These are phyloP conservation scores for Megamerina dolium DNA, from an alignment of 2,888 invertebrate species.

Conservation along the genomic window DNA sequence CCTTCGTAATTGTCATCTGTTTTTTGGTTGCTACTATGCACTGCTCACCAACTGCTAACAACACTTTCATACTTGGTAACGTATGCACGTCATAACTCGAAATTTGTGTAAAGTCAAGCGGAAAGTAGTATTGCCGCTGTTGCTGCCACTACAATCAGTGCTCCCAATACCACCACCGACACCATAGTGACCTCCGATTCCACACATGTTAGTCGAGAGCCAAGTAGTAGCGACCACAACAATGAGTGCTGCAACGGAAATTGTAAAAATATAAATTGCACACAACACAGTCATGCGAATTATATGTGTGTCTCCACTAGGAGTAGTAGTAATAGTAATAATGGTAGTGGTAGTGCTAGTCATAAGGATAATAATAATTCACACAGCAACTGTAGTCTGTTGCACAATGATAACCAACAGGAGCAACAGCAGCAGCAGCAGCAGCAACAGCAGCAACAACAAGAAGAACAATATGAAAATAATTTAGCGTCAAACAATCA, in stretches of 20 bases:
- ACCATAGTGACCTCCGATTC: no score
- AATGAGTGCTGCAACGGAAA: constrained; percentile 28
- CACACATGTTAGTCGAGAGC: constrained; percentile 7
- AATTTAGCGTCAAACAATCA: constrained; percentile 34
- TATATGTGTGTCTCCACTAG: constrained; percentile 1
- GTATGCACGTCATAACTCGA: neutral
- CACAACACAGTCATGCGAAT: constrained; percentile 24
- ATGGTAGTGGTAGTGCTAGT: constrained; percentile 10
- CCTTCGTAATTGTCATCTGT: no score
- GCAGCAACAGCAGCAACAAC: constrained; percentile 8
- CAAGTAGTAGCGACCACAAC: constrained; percentile 9
- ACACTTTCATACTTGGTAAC: neutral
- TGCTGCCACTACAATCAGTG: no score
- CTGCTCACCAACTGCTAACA: constrained; percentile 40
- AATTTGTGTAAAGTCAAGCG: constrained; percentile 3
- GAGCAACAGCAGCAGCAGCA: constrained; percentile 21
- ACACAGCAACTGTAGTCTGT: constrained; percentile 21
- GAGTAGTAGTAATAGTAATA: no score
- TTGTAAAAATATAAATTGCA: constrained; percentile 37
- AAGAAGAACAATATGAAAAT: constrained; percentile 23
- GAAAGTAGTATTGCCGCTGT: neutral
- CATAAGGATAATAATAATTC: constrained; percentile 19
- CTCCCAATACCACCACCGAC: no score
- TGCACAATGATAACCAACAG: constrained; percentile 27
- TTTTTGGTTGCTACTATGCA: constrained; percentile 41